phyloP scores from a whole-genome alignment of 2,797 vertebrate species.

The Columba guinea region DNA sequence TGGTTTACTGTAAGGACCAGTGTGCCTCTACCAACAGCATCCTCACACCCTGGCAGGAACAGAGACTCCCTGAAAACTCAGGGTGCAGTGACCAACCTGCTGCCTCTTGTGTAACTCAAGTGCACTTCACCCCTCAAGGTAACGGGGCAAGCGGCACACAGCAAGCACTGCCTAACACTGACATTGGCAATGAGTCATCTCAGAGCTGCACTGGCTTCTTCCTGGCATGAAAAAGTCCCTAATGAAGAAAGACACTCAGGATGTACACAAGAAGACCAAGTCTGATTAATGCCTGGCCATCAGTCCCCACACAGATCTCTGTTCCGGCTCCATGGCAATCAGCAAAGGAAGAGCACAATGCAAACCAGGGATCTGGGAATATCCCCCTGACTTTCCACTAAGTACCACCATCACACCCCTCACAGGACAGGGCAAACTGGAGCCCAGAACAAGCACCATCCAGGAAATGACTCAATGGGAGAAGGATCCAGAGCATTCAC shows the following conservation, averaged over 20 bases:
- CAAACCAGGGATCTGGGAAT: neutral
- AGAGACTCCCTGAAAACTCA: neutral
- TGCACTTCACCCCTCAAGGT: neutral
- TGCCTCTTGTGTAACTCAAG: neutral
- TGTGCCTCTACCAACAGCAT: neutral
- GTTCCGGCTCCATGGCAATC: neutral
- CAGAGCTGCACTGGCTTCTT: neutral
- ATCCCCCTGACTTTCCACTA: neutral
- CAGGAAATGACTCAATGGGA: slow-evolving; percentile 38
- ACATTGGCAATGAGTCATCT: neutral
- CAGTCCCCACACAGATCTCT: neutral
- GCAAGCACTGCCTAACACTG: neutral
- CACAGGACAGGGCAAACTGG: neutral
- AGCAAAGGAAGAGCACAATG: neutral
- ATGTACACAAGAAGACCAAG: neutral
- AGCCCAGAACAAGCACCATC: neutral
- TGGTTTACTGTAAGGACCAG: neutral
- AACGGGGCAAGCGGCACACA: accelerated
- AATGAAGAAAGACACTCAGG: neutral
- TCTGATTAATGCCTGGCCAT: neutral
- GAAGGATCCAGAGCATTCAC: neutral
- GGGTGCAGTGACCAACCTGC: neutral
- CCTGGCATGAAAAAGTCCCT: neutral
- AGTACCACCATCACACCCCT: neutral
- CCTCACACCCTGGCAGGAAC: neutral